phyloP scores from a whole-genome alignment of 2,797 vertebrate genomes.

The Pseudomugil tenellus region DNA sequence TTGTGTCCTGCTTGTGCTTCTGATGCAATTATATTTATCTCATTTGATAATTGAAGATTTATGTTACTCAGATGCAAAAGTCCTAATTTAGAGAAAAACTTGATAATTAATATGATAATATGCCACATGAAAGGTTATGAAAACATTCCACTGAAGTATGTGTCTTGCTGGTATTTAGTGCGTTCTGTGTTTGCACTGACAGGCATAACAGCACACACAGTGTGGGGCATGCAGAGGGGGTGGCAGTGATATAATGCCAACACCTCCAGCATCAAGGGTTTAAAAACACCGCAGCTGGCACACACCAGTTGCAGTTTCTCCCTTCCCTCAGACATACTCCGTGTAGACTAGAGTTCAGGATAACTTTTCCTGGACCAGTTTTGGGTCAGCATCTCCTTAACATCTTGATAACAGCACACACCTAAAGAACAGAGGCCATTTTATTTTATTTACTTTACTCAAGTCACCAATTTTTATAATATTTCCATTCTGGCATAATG shows the following conservation, averaged over 20 bases:
- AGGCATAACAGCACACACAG: slow-evolving; percentile 45
- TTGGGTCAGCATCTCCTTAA: slow-evolving; percentile 12
- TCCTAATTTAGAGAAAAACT: slow-evolving; percentile 20
- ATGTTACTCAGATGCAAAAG: slow-evolving; percentile 11
- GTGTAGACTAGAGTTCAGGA: slow-evolving; percentile 2
- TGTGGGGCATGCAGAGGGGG: slow-evolving; percentile 70
- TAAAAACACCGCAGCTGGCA: slow-evolving; percentile 72
- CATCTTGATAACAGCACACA: not conserved
- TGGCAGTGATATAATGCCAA: slow-evolving; percentile 67
- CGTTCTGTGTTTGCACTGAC: slow-evolving; percentile 29
- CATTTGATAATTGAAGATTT: slow-evolving; percentile 16
- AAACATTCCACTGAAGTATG: slow-evolving; percentile 24
- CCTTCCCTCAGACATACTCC: slow-evolving; percentile 26
- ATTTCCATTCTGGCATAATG: slow-evolving; percentile 5
- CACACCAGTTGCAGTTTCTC: slow-evolving; percentile 28
- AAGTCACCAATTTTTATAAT: slow-evolving; percentile 4
- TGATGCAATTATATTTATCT: slow-evolving; percentile 16
- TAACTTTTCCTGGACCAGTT: not conserved
- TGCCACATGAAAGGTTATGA: slow-evolving; percentile 3
- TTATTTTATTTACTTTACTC: slow-evolving; percentile 24
- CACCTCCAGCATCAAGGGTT: slow-evolving; percentile 69
- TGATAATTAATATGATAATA: slow-evolving; percentile 20
- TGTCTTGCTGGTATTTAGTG: slow-evolving; percentile 53
- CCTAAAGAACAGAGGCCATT: slow-evolving; percentile 7
- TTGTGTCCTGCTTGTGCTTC: not conserved